Conservation (phyloP, 2,797 vertebrate genomes). For the Gallirallus australis region DNA sequence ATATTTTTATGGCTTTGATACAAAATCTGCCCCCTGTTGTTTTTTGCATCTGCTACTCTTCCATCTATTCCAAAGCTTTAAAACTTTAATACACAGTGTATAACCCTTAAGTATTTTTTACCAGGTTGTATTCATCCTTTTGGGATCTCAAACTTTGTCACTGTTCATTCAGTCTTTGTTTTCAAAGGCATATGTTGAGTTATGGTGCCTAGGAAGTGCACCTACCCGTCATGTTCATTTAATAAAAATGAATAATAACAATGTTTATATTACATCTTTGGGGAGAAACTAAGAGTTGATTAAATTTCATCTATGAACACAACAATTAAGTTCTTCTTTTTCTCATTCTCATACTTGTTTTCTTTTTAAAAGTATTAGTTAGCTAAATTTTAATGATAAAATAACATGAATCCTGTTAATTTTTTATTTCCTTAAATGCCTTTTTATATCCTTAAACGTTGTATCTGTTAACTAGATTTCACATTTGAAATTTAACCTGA, state of each 20-base stretch:
- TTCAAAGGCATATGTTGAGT: constrained; percentile 24
- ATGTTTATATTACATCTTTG: neutral
- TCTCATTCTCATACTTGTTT: neutral
- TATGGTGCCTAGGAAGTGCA: neutral
- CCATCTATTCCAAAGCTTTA: constrained; percentile 76
- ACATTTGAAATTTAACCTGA: neutral
- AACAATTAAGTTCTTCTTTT: neutral
- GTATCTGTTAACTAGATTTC: neutral
- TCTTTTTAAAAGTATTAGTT: neutral
- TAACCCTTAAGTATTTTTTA: constrained; percentile 76
- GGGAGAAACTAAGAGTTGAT: constrained; percentile 11
- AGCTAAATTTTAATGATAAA: neutral
- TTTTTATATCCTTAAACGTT: neutral
- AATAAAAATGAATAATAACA: neutral
- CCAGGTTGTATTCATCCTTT: constrained; percentile 45
- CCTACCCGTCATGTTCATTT: neutral
- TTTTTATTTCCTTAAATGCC: neutral
- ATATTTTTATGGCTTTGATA: constrained; percentile 84
- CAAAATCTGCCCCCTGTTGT: constrained; percentile 81
- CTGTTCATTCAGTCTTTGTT: constrained; percentile 55
- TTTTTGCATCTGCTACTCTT: constrained; percentile 82
- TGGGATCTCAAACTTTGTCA: constrained; percentile 6
- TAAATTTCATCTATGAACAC: constrained; percentile 1
- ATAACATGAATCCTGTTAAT: neutral
- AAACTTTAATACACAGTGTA: constrained; percentile 74